phyloP scores from a whole-genome alignment of 2,797 vertebrate species.

The Clarias pachynema region DNA sequence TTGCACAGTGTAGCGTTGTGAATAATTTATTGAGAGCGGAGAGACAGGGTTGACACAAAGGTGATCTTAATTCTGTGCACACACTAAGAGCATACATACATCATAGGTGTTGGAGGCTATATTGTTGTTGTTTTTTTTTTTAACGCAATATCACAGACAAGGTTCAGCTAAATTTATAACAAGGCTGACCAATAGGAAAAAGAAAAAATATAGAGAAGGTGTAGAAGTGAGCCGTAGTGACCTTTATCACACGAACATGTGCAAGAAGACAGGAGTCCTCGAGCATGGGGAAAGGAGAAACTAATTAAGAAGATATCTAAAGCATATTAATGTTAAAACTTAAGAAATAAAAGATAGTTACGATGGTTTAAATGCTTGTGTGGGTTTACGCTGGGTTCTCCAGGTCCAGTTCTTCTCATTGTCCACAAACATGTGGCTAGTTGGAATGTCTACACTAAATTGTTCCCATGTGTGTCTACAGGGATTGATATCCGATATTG shows the following conservation, averaged over 20 bases:
- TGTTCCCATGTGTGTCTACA: neutral
- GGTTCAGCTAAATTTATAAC: neutral
- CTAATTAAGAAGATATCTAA: neutral
- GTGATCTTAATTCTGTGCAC: neutral
- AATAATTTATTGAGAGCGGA: neutral
- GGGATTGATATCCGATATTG: neutral
- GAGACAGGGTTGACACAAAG: constrained; percentile 5
- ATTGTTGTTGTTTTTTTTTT: neutral
- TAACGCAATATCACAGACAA: neutral
- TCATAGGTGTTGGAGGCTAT: neutral
- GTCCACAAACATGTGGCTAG: too few relatives aligned
- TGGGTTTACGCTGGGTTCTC: neutral
- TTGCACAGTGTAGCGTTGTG: constrained; percentile 4
- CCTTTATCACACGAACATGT: neutral
- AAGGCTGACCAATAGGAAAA: neutral
- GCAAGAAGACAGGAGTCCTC: neutral
- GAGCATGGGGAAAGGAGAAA: neutral
- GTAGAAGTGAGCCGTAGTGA: neutral
- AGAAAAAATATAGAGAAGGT: neutral
- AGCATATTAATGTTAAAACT: neutral
- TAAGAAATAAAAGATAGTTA: neutral
- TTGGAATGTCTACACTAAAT: neutral
- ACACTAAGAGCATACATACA: neutral
- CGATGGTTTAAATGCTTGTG: neutral
- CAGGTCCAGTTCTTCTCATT: neutral